Base-by-base conservation (phyloP, 2,113 vertebrate genomes). In the Notechis scutatus region DNA sequence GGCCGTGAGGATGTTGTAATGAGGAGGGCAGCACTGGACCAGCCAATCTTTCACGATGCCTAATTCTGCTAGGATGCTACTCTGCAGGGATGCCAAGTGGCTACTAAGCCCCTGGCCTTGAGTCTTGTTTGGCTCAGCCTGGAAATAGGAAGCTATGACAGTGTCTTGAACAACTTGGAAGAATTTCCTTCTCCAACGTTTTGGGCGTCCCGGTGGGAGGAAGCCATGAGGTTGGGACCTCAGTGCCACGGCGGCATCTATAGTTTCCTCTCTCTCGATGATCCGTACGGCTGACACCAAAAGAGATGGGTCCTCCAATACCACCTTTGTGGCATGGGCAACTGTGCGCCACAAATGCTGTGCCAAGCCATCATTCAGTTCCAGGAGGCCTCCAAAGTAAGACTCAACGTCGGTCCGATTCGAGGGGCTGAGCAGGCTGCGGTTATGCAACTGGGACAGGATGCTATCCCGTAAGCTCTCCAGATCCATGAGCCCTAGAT, bases 271-370 rank as follows among this genome's bases (percentile, higher is more conserved):
- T 3, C 99, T 96, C 95, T 99, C 99, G 0, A 99, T 98, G 69
- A 99, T 99, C 81, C 99, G 98, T 88, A 99, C 96, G 0, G 99
- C 98, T 0, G 98, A 98, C 45, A 99, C 99, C 2, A 99, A 98
- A 0, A 98, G 97, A 1, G 98, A 97, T 0, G 99, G 99, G 95
- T 99, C 98, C 89, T 99, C 98, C 0, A 95, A 97, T 18, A 98
- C 98, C 96, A 99, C 96, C 50, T 87, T 94, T 94, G 98, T 95
- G 94, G 98, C 96, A 45, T 97, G 95, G 94, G 97, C 98, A 96
- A 98, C 98, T 0, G 98, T 97, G 1, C 97, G 97, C 99, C 98
- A 99, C 92, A 98, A 97, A 96, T 98, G 98, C 96, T 96, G 98
- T 85, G 98, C 98, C 92, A 99, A 96, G 39, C 97, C 98, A 87